Evolutionary conservation across 2,888 invertebrate genomes (phyloP), one percentile per base, ranked within the genome.

Genomic region (Cheilosia scutellata): DNA sequence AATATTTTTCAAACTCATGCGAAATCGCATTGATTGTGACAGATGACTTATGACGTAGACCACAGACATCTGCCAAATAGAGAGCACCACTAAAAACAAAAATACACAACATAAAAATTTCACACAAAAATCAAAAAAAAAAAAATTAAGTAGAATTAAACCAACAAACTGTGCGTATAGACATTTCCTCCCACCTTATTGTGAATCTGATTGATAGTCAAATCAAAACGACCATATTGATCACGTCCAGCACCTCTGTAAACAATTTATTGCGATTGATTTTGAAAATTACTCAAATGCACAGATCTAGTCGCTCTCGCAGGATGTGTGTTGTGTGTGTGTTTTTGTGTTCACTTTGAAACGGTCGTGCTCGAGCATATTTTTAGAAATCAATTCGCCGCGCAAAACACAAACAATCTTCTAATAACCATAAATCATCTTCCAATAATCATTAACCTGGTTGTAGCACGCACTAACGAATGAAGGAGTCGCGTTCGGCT

Each of bases 371-470:
- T 55, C n/a, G 25, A 31, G 16, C 16, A 31, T 68, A 57, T 68
- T 68, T 68, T 68, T 66, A 74, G 63, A 74, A 20, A 76, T 51
- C 68, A 51, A 49, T 63, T 63, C 58, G 66, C 78, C 72, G 27
- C 60, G 13, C 66, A 53, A 83, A 78, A 42, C 66, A 55, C 72
- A 83, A 78, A 78, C 82, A 72, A 72, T 71, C 57, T 77, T 82
- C 66, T 49, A 82, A 66, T 40, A n/a, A 27, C 57, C 60, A 82
- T 82, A 82, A 82, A 82, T 82, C 77, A 82, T 82, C 77, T 42
- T 47, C 29, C 65, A 71, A 77, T 82, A 82, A 77, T 82, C 82
- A 77, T 82, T 77, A 82, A 77, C 72, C 77, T 82, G 82, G 65
- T 77, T 82, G 77, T 78, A 33, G 55, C 29, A 33, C 55, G 31